A percentile compares a stretch with the other conserved stretches of the same genome.
phyloP scores from a whole-genome alignment of 2,888 invertebrate species.

The Rotaria socialis region DNA sequence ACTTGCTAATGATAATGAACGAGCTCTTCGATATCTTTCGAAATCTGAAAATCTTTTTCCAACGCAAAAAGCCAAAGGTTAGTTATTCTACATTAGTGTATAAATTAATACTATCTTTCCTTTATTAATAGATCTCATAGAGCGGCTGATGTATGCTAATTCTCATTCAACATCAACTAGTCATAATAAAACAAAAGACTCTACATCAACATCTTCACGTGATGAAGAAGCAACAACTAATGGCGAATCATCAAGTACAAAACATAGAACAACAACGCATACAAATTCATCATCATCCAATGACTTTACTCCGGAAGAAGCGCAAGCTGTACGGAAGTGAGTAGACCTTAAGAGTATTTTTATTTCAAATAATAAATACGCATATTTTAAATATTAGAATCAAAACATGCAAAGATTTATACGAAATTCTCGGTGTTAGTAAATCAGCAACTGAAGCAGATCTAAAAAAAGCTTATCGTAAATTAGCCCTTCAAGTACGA shows the following conservation, averaged over 20 bases:
- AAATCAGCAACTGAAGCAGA: slow-evolving; percentile 83
- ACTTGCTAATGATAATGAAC: not conserved
- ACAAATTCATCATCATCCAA: not conserved
- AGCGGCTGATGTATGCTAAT: slow-evolving; percentile 10
- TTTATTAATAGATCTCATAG: not conserved
- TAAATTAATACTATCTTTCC: not conserved
- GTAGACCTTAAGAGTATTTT: not conserved
- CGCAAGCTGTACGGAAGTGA: slow-evolving; percentile 21
- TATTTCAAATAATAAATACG: not conserved
- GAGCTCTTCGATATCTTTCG: not conserved
- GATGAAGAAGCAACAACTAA: not conserved
- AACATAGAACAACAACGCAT: slow-evolving; percentile 20
- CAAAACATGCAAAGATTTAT: slow-evolving; percentile 76
- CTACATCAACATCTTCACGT: not conserved
- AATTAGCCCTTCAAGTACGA: slow-evolving; percentile 53
- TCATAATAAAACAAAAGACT: not conserved
- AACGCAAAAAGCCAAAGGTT: slow-evolving; percentile 24
- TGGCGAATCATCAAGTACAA: not conserved
- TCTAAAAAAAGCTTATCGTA: slow-evolving; percentile 74
- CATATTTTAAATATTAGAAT: slow-evolving; percentile 34
- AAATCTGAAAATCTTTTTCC: slow-evolving; percentile 17
- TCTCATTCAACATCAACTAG: not conserved
- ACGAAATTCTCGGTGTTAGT: slow-evolving; percentile 80
- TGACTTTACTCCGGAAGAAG: slow-evolving; percentile 27
- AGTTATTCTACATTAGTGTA: too few relatives aligned